phyloP scores from a whole-genome alignment of 2,797 vertebrate genomes.

The Syncerus caffer region DNA sequence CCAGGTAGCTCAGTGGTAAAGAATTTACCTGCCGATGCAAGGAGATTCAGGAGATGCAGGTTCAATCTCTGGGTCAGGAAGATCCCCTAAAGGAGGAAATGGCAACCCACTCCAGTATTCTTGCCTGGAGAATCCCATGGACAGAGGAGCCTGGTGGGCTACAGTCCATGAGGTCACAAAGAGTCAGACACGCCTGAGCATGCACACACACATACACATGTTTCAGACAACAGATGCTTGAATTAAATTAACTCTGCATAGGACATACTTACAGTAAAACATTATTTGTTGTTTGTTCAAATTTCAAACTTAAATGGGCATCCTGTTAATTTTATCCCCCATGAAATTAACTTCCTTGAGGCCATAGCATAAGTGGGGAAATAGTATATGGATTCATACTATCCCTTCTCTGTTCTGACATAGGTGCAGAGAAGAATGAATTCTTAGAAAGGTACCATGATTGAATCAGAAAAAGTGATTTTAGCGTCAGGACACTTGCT shows the following conservation, averaged over 20 bases:
- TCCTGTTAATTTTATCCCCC: not conserved
- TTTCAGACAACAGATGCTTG: not conserved
- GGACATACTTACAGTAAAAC: not conserved
- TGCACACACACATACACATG: not conserved
- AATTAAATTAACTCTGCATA: not conserved
- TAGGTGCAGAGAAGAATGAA: not conserved
- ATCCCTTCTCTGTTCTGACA: not conserved
- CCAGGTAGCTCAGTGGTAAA: not conserved
- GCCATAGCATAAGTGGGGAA: not conserved
- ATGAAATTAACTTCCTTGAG: not conserved
- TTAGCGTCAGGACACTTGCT: not conserved
- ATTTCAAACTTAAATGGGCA: not conserved
- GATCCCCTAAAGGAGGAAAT: not conserved
- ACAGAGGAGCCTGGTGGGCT: not conserved
- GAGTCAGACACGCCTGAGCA: not conserved
- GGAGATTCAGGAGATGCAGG: not conserved
- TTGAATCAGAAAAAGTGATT: conserved; percentile 9
- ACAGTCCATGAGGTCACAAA: not conserved
- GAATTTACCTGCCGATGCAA: not conserved
- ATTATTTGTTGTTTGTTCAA: not conserved
- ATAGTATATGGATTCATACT: not conserved
- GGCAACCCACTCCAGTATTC: not conserved
- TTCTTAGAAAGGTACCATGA: not conserved
- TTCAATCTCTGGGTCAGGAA: not conserved
- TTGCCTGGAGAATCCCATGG: not conserved